phyloP scores from a whole-genome alignment of 2,888 invertebrate genomes.

The Epiblema foenella region DNA sequence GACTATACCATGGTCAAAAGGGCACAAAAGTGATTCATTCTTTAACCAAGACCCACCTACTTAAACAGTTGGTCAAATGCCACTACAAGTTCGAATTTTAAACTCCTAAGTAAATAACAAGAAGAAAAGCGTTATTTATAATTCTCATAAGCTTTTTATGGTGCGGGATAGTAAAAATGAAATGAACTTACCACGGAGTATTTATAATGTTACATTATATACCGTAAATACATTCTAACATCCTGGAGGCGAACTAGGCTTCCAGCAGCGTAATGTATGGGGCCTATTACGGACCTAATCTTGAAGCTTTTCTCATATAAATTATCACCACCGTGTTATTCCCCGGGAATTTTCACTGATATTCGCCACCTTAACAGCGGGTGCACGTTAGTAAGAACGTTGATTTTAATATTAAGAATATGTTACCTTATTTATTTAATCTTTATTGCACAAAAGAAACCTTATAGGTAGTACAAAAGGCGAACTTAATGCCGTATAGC shows the following conservation, averaged over 20 bases:
- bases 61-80: too few species aligned
- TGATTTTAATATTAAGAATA: neutral
- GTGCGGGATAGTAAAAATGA: neutral
- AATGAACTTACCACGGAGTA: conserved; percentile 8
- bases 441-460: too few species aligned
- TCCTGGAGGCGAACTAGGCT: conserved; percentile 45
- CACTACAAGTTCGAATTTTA: too few species aligned
- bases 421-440: too few species aligned
- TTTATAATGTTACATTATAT: conserved; percentile 20
- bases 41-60: too few species aligned
- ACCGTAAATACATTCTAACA: conserved; percentile 37
- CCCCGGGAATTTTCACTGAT: conserved; percentile 60
- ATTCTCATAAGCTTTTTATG: neutral
- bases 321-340: conserved; percentile 64
- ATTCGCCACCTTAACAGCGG: conserved; percentile 61
- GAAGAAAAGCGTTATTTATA: too few species aligned
- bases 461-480: too few species aligned
- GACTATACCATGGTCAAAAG: too few species aligned
- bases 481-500: too few species aligned
- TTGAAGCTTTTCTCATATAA: conserved; percentile 74
- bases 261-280: conserved; percentile 68
- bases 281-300: conserved; percentile 75
- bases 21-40: too few species aligned
- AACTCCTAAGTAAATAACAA: too few species aligned
- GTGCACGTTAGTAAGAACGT: conserved; percentile 34